Percentiles rank a stretch among this genome's conserved stretches.
Conservation (phyloP, 2,113 vertebrate genomes). For the Columba janthina region DNA sequence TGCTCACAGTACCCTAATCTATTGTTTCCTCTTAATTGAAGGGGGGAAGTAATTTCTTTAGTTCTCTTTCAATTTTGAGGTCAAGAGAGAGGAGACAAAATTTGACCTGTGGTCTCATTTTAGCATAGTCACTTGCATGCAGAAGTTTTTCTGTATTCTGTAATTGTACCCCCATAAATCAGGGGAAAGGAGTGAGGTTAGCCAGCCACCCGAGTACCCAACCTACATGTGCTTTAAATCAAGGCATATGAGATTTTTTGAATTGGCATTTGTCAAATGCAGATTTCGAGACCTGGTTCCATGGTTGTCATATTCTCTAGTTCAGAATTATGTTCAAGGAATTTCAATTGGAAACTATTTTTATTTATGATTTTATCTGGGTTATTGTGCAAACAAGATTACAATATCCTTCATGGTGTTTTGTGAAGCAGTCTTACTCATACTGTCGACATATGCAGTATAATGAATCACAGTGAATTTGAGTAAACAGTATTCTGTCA, state of each 20-base stretch:
- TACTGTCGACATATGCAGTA: not conserved
- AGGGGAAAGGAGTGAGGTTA: not conserved
- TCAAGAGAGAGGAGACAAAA: not conserved
- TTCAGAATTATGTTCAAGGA: not conserved
- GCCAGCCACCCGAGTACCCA: not conserved
- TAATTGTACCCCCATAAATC: not conserved
- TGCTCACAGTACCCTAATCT: not conserved
- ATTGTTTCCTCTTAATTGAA: slow-evolving; percentile 2
- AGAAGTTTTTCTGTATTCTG: not conserved
- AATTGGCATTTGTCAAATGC: not conserved
- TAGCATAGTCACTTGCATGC: not conserved
- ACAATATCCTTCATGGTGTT: not conserved
- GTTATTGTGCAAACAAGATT: slow-evolving; percentile 52
- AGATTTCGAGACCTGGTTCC: not conserved
- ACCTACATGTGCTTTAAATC: not conserved
- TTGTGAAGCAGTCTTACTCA: slow-evolving; percentile 44
- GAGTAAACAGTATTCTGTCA: not conserved
- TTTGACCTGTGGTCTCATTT: not conserved
- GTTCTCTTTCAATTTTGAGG: not conserved
- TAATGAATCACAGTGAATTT: slow-evolving; percentile 24
- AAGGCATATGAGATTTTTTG: not conserved
- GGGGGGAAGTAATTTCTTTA: not conserved
- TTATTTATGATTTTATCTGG: slow-evolving; percentile 34
- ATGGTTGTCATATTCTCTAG: not conserved
- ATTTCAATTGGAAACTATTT: slow-evolving; percentile 37